Evolutionary conservation across 2,888 invertebrate genomes (phyloP), one percentile per base, ranked within the genome.

Genomic region (Pammene aurita): DNA sequence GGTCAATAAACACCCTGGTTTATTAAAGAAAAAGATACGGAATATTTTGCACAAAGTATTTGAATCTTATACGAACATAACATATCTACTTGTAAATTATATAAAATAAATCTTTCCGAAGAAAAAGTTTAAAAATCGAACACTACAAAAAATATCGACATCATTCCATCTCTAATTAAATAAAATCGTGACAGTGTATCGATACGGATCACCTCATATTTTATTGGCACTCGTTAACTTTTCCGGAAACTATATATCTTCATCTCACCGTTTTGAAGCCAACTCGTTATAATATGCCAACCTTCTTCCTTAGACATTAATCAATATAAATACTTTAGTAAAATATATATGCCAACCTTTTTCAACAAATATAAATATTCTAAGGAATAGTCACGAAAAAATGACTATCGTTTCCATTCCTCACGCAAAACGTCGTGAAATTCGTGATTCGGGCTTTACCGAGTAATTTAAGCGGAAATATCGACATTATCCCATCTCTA

Each of bases 171-270:
- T 78, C 85, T 85, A 83, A 69, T 69, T 69, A 64, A 58, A 69
- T 54, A 54, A 64, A 63, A 64, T 69, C 64, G 64, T 64, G 64
- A 63, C 52, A 64, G 78, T 84, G 83, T 84, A 85, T 80, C 84
- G 84, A 86, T 86, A 80, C 81, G 78, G 75, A 82, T 84, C 75
- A 78, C 81, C 84, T 83, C 85, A 88, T 87, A 89, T 88, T 90
- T 89, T 88, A 89, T 88, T 88, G 87, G 85, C 80, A 44, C 26
- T 58, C 58, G 44, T 44, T 55, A 44, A 11, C 16, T 54, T 41
- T 42, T 54, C 54, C 16, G 54, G 63, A 54, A 54, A 63, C 38
- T 14, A 34, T 50, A 38, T 62, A 62, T 50, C 50, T 52, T 50
- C 35, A 50, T 62, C 50, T 44, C 44, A 10, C 58, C n/a, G 16